phyloP scores from a whole-genome alignment of 2,797 vertebrate species.

The Natrix natrix region DNA sequence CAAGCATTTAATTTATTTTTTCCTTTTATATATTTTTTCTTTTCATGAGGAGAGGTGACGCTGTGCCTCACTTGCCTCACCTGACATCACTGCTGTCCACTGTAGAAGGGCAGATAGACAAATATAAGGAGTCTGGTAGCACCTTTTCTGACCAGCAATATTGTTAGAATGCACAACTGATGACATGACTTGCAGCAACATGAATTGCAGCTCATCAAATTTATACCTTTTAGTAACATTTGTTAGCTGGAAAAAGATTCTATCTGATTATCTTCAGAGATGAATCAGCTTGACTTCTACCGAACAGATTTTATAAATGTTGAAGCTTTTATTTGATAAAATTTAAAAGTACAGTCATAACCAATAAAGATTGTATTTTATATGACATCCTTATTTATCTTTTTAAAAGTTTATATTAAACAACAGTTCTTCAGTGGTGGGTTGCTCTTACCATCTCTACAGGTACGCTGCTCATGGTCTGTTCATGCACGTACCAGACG shows the following conservation, averaged over 20 bases:
- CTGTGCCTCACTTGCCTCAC: no score
- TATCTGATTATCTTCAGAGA: background rate
- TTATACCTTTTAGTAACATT: background rate
- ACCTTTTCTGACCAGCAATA: background rate
- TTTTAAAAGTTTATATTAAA: background rate
- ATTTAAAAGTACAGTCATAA: background rate
- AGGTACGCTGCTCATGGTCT: no score
- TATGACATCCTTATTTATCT: background rate
- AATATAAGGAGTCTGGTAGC: background rate
- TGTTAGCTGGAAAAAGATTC: background rate
- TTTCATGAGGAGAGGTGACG: no score
- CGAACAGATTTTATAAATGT: background rate
- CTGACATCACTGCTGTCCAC: no score
- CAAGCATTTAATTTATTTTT: no score
- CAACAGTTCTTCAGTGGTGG: background rate
- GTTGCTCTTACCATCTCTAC: no score
- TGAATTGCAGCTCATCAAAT: background rate
- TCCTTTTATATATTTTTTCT: no score
- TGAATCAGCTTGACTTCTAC: background rate
- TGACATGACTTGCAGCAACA: background rate
- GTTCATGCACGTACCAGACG: no score
- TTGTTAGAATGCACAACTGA: background rate
- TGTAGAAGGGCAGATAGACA: background rate
- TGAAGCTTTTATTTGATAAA: background rate
- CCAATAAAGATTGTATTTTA: background rate